Base-by-base conservation (phyloP, 2,888 invertebrate species). In the Spisula subtruncata region DNA sequence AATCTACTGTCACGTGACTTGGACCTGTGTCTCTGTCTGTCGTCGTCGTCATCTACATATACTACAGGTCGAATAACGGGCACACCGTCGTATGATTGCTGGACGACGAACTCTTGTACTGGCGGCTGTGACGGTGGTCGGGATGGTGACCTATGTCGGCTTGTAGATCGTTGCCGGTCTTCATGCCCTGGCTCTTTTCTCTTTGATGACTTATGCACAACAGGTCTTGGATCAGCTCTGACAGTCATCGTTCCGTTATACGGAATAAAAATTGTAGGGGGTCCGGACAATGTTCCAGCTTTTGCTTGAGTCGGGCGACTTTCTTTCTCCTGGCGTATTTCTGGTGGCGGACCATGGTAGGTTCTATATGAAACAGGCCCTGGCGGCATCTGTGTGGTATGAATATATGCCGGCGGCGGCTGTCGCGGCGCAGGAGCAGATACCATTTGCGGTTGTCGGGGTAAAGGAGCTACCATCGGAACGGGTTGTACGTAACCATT, bases 1-100 rank as follows among this genome's bases (percentile, higher is more conserved):
- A 85, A 71, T 51, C 54, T 71, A 29, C 81, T 60, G 20, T 91
- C 91, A 56, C 88, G 87, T 60, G 92, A 92, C 80, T 91, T 92
- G 1, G 92, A 91, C 32, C 86, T 86, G 8, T 86, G 83, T 46
- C 85, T 84, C 12, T 66, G 60, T 71, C 89, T 86, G n/a, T 81
- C 83, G 4, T 85, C 46, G 25, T 91, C 91, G 46, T 90, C 92
- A 48, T 90, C 87, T 20, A 90, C 71, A 60, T 92, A 92, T 54
- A 92, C 90, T 0, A 92, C 92, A 4, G 90, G 92, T 48, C 92
- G 46, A 35, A 92, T 91, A 0, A 92, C 89, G 8, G 92, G 91
- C 60, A 91, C 90, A 0, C 92, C 92, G 54, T 92, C 91, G 16
- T 89, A 91, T 0, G 92, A 91, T 81, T 87, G 92, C 75, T 92